These are phyloP conservation scores for Cryptocheilus praepositus DNA, from an alignment of 2,888 invertebrate genomes.

Conservation along the genomic window DNA sequence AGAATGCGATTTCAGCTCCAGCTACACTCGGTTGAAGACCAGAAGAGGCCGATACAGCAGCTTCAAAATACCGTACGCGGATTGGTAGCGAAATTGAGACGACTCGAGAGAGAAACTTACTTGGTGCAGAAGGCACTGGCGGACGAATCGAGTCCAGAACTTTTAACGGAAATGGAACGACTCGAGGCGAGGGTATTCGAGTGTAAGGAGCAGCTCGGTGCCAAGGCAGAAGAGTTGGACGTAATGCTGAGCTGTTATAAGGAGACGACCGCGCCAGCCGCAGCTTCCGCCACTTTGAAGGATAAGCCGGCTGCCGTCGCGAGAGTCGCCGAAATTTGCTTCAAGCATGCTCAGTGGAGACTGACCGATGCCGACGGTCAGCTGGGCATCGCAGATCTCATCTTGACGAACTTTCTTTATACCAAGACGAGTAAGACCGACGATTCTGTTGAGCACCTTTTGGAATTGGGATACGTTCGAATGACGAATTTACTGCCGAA, in stretches of 20 bases:
- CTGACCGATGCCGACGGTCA: conserved; percentile 98
- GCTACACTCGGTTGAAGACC: conserved; percentile 92
- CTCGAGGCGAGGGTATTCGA: conserved; percentile 88
- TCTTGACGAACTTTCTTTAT: conserved; percentile 96
- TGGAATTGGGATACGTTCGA: conserved; percentile 96
- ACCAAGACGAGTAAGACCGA: conserved; percentile 97
- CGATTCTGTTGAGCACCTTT: conserved; percentile 96
- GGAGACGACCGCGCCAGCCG: conserved; percentile 81
- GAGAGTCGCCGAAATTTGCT: conserved; percentile 95
- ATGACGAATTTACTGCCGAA: conserved; percentile 97
- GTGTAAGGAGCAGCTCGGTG: conserved; percentile 91
- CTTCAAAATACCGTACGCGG: conserved; percentile 86
- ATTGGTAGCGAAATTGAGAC: conserved; percentile 87
- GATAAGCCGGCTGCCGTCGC: conserved; percentile 87
- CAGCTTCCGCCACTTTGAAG: conserved; percentile 78
- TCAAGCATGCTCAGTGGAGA: conserved; percentile 98
- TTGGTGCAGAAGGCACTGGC: conserved; percentile 87
- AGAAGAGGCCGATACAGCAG: conserved; percentile 92
- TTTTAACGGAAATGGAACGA: conserved; percentile 82
- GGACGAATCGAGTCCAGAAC: conserved; percentile 80
- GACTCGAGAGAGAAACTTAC: conserved; percentile 93
- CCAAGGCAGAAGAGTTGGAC: conserved; percentile 94
- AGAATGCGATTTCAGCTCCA: conserved; percentile 96
- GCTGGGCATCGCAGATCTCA: conserved; percentile 96
- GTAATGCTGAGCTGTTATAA: conserved; percentile 96